phyloP scores from a whole-genome alignment of 53 echinoderm and acorn worm species.

The Luidia sarsii region DNA sequence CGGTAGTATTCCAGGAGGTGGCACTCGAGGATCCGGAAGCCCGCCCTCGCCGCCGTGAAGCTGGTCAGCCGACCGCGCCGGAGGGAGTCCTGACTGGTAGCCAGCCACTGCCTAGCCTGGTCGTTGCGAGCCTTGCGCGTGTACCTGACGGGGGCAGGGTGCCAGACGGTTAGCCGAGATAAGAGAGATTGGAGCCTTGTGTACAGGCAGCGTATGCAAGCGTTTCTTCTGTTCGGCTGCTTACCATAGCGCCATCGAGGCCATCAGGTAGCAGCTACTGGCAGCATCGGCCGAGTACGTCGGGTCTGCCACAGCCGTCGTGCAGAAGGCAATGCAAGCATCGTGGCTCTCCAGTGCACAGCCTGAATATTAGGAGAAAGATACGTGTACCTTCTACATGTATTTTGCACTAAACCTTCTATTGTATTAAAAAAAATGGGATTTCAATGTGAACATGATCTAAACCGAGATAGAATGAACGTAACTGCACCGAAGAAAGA shows the following conservation, averaged over 20 bases:
- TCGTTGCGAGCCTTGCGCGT: slow-evolving; percentile 57
- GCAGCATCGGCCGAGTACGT: slow-evolving; percentile 65
- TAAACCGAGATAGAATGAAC: no score
- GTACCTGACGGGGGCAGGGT: slow-evolving; percentile 38
- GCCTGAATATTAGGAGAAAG: slow-evolving; percentile 42
- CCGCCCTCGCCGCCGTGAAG: slow-evolving; percentile 47
- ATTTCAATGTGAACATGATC: no score
- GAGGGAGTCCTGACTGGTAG: slow-evolving; percentile 46
- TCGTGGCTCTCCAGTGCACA: slow-evolving; percentile 73
- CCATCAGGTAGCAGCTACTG: slow-evolving; percentile 68
- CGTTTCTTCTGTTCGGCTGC: not conserved
- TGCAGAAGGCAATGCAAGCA: slow-evolving; percentile 68
- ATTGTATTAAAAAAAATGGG: no score
- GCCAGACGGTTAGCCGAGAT: no score
- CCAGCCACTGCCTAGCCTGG: slow-evolving; percentile 69
- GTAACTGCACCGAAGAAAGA: no score
- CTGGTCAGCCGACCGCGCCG: slow-evolving; percentile 45
- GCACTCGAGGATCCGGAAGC: slow-evolving; percentile 67
- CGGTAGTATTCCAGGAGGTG: slow-evolving; percentile 65
- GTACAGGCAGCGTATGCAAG: no score
- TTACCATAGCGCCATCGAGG: slow-evolving; percentile 86
- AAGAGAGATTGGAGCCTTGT: no score
- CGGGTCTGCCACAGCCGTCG: slow-evolving; percentile 61
- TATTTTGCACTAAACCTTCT: no score
- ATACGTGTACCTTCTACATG: no score